Conservation (phyloP, 2,113 vertebrate species). For the Oxygymnocypris stewartii region DNA sequence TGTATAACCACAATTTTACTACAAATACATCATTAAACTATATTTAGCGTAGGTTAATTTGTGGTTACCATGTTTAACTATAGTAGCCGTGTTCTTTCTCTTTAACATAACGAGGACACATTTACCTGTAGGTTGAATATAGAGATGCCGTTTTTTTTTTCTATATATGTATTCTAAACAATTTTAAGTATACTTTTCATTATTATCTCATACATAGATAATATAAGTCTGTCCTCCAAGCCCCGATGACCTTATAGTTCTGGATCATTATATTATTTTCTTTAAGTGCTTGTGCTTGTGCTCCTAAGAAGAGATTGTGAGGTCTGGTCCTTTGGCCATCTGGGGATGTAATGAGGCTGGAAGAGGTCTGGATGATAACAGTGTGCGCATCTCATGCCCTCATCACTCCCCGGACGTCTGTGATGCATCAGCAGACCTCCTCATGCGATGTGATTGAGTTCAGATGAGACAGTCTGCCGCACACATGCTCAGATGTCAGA, state of each 20-base stretch:
- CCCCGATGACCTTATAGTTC: not conserved
- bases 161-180: no score
- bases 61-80: no score
- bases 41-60: no score
- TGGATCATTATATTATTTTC: not conserved
- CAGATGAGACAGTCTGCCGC: conserved; percentile 13
- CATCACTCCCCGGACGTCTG: not conserved
- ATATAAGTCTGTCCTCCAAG: not conserved
- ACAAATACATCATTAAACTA: no score
- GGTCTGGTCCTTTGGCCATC: conserved; percentile 60
- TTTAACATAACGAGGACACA: no score
- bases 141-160: no score
- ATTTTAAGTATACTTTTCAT: no score
- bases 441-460: not conserved
- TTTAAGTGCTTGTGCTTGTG: not conserved
- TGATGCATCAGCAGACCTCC: not conserved
- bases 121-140: no score
- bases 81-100: no score
- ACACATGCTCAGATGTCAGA: not conserved
- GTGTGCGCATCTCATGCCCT: not conserved
- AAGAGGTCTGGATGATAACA: not conserved
- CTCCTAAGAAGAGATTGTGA: not conserved
- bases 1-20: no score
- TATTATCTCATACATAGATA: no score
- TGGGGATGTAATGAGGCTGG: conserved; percentile 73